A percentile compares a stretch with the other conserved stretches of the same genome.
Conservation (phyloP, 2,888 invertebrate genomes). For the Athetis lepigone region DNA sequence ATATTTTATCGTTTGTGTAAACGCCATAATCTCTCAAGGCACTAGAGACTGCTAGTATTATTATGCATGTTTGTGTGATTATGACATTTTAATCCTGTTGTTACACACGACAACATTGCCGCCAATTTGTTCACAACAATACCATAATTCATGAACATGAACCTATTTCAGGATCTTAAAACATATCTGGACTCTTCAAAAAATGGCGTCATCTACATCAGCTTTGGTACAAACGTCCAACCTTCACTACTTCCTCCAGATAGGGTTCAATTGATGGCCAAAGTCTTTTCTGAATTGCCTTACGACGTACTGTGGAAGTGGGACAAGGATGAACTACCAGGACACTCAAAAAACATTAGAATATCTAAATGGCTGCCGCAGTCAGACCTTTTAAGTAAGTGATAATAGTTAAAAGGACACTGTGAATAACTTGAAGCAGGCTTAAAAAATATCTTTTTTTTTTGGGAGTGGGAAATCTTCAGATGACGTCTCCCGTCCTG, state of each 20-base stretch:
- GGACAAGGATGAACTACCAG: slow-evolving; percentile 35
- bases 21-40: too few relatives aligned
- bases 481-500: too few relatives aligned
- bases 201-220: slow-evolving; percentile 83
- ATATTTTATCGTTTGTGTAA: too few relatives aligned
- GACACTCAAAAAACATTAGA: slow-evolving; percentile 77
- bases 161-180: slow-evolving; percentile 76
- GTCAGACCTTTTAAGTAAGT: slow-evolving; percentile 41
- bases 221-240: slow-evolving; percentile 81
- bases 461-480: too few relatives aligned
- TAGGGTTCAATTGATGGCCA: slow-evolving; percentile 69
- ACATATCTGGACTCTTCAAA: slow-evolving; percentile 77
- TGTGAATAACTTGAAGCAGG: neutral
- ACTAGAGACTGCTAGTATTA: too few relatives aligned
- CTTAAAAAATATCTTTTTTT: neutral
- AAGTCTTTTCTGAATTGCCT: slow-evolving; percentile 76
- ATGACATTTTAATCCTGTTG: too few relatives aligned
- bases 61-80: too few relatives aligned
- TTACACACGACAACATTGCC: too few relatives aligned
- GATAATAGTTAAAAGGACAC: neutral
- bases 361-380: slow-evolving; percentile 72
- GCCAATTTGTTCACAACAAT: too few relatives aligned
- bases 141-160: too few relatives aligned
- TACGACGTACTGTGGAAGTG: slow-evolving; percentile 83
- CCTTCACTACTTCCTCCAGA: slow-evolving; percentile 73